phyloP scores from a whole-genome alignment of 1,140 invertebrate species.

The Aphis gossypii region DNA sequence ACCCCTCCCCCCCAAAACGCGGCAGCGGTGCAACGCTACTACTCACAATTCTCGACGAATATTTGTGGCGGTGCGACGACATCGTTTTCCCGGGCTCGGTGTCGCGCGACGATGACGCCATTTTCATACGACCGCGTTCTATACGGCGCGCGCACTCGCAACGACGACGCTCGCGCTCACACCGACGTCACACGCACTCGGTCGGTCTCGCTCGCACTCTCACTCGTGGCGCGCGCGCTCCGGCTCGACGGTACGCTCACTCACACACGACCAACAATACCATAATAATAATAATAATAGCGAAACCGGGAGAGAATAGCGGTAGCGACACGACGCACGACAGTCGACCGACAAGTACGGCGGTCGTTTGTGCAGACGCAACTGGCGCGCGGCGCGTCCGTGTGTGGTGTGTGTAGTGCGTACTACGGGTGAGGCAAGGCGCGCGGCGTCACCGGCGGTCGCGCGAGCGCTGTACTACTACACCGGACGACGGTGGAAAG shows the following conservation, averaged over 20 bases:
- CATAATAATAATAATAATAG: neutral
- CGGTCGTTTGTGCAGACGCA: neutral
- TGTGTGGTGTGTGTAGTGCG: neutral
- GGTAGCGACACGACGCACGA: neutral
- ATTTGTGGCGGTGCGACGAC: constrained; percentile 5
- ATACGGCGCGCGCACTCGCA: neutral
- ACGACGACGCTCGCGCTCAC: neutral
- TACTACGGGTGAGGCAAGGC: neutral
- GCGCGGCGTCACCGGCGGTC: too few relatives aligned
- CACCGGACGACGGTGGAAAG: neutral
- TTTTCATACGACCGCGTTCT: constrained; percentile 22
- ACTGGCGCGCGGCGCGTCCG: constrained; percentile 1
- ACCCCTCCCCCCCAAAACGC: neutral
- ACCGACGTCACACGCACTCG: neutral
- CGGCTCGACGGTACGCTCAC: neutral
- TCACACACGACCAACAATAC: neutral
- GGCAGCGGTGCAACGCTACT: neutral
- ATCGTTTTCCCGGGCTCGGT: constrained; percentile 18
- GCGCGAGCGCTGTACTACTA: too few relatives aligned
- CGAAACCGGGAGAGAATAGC: neutral
- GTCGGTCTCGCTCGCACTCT: neutral
- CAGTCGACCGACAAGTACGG: neutral
- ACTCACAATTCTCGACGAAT: constrained; percentile 48
- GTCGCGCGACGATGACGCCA: constrained; percentile 46
- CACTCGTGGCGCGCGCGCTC: neutral